Evolutionary conservation across 1,140 invertebrate genomes (phyloP).

Genomic region (Magallana ariakensis): DNA sequence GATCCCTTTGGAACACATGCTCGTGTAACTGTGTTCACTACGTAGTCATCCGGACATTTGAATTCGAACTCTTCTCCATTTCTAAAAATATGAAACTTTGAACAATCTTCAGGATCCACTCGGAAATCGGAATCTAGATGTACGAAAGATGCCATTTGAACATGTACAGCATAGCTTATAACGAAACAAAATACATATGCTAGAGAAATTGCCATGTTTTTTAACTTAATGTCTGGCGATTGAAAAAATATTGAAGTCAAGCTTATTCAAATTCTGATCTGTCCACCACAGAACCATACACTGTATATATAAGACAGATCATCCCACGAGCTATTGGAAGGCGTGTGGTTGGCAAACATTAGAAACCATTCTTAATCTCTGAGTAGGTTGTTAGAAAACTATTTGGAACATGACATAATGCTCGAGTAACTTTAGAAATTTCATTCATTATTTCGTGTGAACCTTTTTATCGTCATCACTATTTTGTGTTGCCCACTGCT

Average conservation of each 20-base stretch:
- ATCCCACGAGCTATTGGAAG: background rate
- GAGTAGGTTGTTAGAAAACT: background rate
- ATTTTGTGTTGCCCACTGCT: background rate
- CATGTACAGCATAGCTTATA: background rate
- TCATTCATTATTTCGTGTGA: background rate
- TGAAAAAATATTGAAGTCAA: too few relatives aligned
- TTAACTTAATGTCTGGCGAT: too few relatives aligned
- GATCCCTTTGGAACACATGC: slow-evolving; percentile 15
- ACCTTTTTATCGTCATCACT: background rate
- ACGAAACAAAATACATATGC: background rate
- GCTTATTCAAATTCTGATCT: too few relatives aligned
- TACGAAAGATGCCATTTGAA: background rate
- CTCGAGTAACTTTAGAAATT: background rate
- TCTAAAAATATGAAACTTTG: background rate
- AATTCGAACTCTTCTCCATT: background rate
- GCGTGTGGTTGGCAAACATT: background rate
- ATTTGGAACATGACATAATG: background rate
- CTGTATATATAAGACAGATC: background rate
- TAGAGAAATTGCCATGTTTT: background rate
- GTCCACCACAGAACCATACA: background rate
- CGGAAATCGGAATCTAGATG: background rate
- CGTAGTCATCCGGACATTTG: background rate
- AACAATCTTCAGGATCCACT: background rate
- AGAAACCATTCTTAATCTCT: background rate
- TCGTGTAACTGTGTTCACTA: background rate